Conservation (phyloP, 2,797 vertebrate species). For the Cuculus canorus region DNA sequence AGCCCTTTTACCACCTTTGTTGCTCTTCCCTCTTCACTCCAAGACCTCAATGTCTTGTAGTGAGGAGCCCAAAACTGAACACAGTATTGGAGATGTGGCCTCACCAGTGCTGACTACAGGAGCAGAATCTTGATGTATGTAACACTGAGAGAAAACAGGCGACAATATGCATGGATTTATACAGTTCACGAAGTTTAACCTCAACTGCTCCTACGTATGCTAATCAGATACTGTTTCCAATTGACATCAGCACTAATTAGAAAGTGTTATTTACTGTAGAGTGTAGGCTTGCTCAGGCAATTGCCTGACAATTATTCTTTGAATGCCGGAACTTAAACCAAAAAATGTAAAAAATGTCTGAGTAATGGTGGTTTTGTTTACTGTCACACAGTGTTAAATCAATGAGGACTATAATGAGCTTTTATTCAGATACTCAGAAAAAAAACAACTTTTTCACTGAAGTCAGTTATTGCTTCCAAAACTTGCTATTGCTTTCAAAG, state of each 20-base stretch:
- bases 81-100: too few relatives aligned
- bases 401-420: background rate
- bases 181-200: background rate
- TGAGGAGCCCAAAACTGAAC: too few relatives aligned
- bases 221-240: slow-evolving; percentile 20
- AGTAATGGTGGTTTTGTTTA: slow-evolving; percentile 19
- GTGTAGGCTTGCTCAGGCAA: slow-evolving; percentile 10
- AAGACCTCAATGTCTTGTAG: too few relatives aligned
- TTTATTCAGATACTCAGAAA: slow-evolving; percentile 15
- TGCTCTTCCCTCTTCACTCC: too few relatives aligned
- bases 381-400: background rate
- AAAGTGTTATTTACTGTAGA: slow-evolving; percentile 22
- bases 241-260: slow-evolving; percentile 9
- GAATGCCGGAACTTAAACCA: slow-evolving; percentile 12
- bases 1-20: too few relatives aligned
- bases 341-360: background rate
- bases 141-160: background rate
- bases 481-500: background rate
- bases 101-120: too few relatives aligned
- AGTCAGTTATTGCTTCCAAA: background rate
- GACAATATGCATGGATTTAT: background rate
- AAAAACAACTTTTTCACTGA: background rate
- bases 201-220: background rate
- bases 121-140: background rate
- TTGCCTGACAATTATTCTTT: slow-evolving; percentile 9